A percentile compares a stretch with the other conserved stretches of the same genome.
Conservation (phyloP, 37 sponge, comb jelly and placozoan species). For the Halisarca cf. caerulea region DNA sequence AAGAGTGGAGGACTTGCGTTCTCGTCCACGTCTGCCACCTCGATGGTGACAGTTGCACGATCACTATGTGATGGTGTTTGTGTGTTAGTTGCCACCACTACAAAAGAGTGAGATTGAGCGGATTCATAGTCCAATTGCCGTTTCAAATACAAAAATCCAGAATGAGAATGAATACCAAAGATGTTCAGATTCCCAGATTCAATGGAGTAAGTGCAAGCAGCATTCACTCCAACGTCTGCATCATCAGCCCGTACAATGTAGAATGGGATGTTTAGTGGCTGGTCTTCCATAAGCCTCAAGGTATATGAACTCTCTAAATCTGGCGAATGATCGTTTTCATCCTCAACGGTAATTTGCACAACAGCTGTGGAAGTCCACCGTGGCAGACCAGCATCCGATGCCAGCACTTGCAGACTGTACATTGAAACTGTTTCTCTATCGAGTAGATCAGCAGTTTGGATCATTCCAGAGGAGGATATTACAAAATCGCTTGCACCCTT, state of each 20-base stretch:
- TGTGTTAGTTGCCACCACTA: constrained; percentile 9
- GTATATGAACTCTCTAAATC: constrained; percentile 2
- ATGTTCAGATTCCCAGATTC: neutral
- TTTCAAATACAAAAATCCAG: constrained; percentile 54
- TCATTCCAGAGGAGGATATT: constrained; percentile 1
- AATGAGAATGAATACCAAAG: constrained; percentile 16
- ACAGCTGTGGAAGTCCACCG: constrained; percentile 24
- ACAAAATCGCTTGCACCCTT: constrained; percentile 9
- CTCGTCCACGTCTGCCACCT: constrained; percentile 40
- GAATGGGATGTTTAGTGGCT: constrained; percentile 45
- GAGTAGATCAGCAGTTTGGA: neutral
- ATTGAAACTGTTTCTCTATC: constrained; percentile 29
- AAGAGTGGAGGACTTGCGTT: constrained; percentile 60
- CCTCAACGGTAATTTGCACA: constrained; percentile 37
- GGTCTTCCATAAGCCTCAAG: constrained; percentile 29
- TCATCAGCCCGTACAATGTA: constrained; percentile 58
- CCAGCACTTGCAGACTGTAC: constrained; percentile 45
- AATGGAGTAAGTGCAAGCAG: constrained; percentile 28
- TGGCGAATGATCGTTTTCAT: constrained; percentile 29
- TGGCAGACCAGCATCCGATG: constrained; percentile 36
- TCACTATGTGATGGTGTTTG: neutral
- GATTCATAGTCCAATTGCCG: constrained; percentile 34
- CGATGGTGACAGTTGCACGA: constrained; percentile 17
- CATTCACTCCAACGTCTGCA: constrained; percentile 6
- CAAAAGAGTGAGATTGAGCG: neutral